These are phyloP conservation scores for Ormyrus nitidulus DNA, from an alignment of 2,888 invertebrate genomes.

Conservation along the genomic window DNA sequence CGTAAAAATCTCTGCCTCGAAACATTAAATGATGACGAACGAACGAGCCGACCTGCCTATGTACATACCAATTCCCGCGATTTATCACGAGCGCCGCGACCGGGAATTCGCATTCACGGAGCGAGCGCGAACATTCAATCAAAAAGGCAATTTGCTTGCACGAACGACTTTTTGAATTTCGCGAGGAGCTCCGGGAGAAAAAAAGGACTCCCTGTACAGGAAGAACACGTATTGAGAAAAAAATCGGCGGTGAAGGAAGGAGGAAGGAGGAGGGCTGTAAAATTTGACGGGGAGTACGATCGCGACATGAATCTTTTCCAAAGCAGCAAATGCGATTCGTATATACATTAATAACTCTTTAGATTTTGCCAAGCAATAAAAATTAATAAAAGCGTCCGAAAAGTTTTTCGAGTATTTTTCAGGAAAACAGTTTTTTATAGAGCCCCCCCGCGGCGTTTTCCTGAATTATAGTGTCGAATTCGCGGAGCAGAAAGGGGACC, in stretches of 20 bases:
- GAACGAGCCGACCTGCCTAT: not conserved
- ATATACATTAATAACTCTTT: too few relatives aligned
- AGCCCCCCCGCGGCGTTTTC: not conserved
- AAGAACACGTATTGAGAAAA: not conserved
- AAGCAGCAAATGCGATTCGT: too few relatives aligned
- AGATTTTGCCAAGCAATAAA: too few relatives aligned
- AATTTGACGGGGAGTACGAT: not conserved
- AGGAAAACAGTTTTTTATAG: conserved; percentile 35
- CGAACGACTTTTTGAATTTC: conserved; percentile 49
- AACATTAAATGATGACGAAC: conserved; percentile 30
- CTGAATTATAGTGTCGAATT: conserved; percentile 46
- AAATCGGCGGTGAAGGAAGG: not conserved
- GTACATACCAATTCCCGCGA: conserved; percentile 34
- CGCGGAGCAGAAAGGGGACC: not conserved
- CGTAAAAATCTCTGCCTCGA: not conserved
- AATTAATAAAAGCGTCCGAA: not conserved
- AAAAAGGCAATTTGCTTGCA: conserved; percentile 45
- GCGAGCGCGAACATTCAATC: conserved; percentile 39
- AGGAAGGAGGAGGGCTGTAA: not conserved
- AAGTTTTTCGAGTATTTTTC: not conserved
- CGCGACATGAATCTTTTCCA: not conserved
- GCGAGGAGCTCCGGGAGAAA: not conserved
- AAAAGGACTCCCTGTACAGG: not conserved
- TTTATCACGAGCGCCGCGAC: conserved; percentile 23
- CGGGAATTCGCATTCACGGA: conserved; percentile 29